Evolutionary conservation across 1,140 invertebrate genomes (phyloP), one percentile per base, ranked within the genome.

Genomic region (Geopemphigus sp.): DNA sequence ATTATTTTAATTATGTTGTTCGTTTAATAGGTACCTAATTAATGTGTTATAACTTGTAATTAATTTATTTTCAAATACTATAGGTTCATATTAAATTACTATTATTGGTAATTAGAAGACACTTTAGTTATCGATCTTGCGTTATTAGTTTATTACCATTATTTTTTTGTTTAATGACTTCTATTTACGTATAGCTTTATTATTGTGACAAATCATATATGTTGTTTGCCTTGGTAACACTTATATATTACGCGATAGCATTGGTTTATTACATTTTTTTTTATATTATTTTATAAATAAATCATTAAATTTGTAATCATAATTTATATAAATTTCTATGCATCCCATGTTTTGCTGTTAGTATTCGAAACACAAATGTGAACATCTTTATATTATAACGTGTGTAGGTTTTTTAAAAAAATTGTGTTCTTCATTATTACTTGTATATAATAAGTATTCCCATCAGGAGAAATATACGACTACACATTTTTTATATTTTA

Each of bases 281-380:
- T 10, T 64, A n/a, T 47, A 45, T 45, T 39, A 12, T n/a, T 39
- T 1, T 57, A 24, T 57, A n/a, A n/a, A n/a, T n/a, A n/a, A n/a
- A n/a, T n/a, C n/a, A 53, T 26, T 32, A 26, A 10, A 2, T 26
- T 70, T 17, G 10, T 53, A 70, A 50, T 19, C 24, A 12, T 53
- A 8, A 15, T 2, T 6, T 70, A 29, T 29, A 70, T 2, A 29
- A 26, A 29, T 70, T 70, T 53, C 26, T 70, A 70, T 70, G 45
- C 66, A 70, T 29, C 5, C 15, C 11, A 3, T 53, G 66, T 53
- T 70, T 15, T 29, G 14, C 29, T 22, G 24, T 70, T 26, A 29
- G 45, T 70, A 70, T 53, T 70, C 47, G 47, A 70, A 11, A 70
- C 50, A 70, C 47, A 68, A 59, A 26, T 59, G 10, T 59, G 17